Evolutionary conservation across 2,888 invertebrate genomes (phyloP).

Genomic region (Leptothorax acervorum): DNA sequence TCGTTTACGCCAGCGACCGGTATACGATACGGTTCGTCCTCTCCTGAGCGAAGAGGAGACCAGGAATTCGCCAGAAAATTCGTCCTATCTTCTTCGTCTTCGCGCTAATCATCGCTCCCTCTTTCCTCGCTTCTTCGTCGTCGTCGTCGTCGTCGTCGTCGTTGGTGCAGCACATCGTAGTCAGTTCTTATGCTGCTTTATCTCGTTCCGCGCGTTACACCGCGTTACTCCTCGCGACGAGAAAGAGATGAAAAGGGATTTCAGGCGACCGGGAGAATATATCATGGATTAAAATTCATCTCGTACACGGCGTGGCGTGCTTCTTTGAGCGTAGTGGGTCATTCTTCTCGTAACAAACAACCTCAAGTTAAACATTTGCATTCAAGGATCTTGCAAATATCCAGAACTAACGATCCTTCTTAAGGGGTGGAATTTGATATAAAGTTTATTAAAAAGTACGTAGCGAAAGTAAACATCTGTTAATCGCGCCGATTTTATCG

Average conservation of each 20-base stretch:
- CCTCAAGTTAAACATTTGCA: background rate
- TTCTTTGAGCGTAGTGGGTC: conserved; percentile 29
- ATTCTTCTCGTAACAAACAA: conserved; percentile 49
- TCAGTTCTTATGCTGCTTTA: conserved; percentile 61
- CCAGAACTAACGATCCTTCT: background rate
- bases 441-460: background rate
- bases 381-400: background rate
- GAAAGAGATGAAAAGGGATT: conserved; percentile 61
- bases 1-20: background rate
- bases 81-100: conserved; percentile 33
- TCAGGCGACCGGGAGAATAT: conserved; percentile 70
- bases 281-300: conserved; percentile 78
- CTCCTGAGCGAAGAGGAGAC: background rate
- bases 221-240: conserved; percentile 45
- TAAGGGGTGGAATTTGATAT: background rate
- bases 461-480: background rate
- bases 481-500: background rate
- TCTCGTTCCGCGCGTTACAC: conserved; percentile 57
- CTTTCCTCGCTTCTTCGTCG: conserved; percentile 21
- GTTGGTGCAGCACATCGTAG: conserved; percentile 59
- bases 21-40: background rate
- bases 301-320: conserved; percentile 47
- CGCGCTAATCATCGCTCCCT: conserved; percentile 51
- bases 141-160: conserved; percentile 23
- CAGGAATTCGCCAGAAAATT: conserved; percentile 52